These are phyloP conservation scores for Rhinolophus ferrumequinum DNA, from an alignment of 2,113 vertebrate genomes.

Conservation along the genomic window DNA sequence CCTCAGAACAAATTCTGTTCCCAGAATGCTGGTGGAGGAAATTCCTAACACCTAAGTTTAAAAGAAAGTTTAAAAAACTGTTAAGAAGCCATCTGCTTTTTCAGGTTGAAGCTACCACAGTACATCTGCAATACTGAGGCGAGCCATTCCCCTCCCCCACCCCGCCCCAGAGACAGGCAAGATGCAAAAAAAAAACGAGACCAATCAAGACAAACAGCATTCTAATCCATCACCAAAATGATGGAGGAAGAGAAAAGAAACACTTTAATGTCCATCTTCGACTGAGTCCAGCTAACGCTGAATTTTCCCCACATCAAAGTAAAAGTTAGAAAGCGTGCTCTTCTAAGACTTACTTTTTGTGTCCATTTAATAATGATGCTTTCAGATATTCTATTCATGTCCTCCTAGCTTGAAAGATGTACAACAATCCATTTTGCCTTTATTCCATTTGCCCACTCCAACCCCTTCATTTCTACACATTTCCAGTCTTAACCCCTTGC, in stretches of 20 bases:
- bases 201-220: slow-evolving; percentile 7
- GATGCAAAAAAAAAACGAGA: slow-evolving; percentile 22
- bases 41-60: slow-evolving; percentile 33
- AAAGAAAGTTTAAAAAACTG: slow-evolving; percentile 18
- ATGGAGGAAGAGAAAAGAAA: neutral
- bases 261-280: neutral
- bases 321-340: slow-evolving; percentile 29
- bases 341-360: slow-evolving; percentile 7
- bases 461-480: neutral
- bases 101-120: neutral
- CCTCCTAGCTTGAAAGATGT: neutral
- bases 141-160: too few species aligned
- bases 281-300: neutral
- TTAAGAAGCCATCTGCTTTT: neutral
- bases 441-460: neutral
- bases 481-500: neutral
- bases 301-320: slow-evolving; percentile 49
- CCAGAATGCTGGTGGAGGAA: neutral
- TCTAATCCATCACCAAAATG: neutral
- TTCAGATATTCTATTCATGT: neutral
- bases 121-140: neutral
- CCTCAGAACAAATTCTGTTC: neutral
- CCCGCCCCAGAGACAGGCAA: neutral
- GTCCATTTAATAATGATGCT: neutral
- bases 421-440: neutral